Evolutionary conservation across 1,140 invertebrate species (phyloP).

Genomic region (Bathynomus jamesi): DNA sequence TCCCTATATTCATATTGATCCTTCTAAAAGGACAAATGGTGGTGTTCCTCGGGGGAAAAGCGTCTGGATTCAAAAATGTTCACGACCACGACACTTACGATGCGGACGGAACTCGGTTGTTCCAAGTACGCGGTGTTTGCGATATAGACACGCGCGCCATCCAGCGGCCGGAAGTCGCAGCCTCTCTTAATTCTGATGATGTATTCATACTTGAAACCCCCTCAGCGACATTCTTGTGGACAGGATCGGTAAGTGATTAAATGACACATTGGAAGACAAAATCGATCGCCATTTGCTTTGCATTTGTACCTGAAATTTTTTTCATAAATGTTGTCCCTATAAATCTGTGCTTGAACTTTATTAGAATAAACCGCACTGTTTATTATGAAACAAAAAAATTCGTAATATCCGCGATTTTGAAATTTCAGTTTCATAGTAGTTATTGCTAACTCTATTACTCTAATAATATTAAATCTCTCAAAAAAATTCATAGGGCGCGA

Average conservation of each 20-base stretch:
- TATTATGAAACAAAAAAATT: conserved; percentile 9
- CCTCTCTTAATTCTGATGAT: conserved; percentile 60
- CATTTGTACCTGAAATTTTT: background rate
- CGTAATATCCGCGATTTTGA: no score
- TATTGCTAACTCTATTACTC: no score
- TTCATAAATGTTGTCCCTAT: background rate
- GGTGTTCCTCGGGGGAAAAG: conserved; percentile 54
- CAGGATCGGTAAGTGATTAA: conserved; percentile 54
- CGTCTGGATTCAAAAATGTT: conserved; percentile 52
- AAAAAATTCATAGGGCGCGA: conserved; percentile 55
- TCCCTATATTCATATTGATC: no score
- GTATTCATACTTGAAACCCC: conserved; percentile 59
- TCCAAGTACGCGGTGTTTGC: conserved; percentile 54
- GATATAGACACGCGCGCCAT: conserved; percentile 55
- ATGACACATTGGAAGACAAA: no score
- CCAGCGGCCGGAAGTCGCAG: conserved; percentile 54
- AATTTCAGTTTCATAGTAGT: no score
- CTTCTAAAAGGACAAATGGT: conserved; percentile 55
- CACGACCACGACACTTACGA: conserved; percentile 55
- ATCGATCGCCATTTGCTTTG: no score
- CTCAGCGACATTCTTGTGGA: conserved; percentile 55
- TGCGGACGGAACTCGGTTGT: conserved; percentile 54
- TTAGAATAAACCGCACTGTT: conserved; percentile 2
- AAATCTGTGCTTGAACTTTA: background rate
- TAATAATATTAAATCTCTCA: no score